Evolutionary conservation across 2,113 vertebrate species (phyloP).

Genomic region (Tympanuchus pallidicinctus): DNA sequence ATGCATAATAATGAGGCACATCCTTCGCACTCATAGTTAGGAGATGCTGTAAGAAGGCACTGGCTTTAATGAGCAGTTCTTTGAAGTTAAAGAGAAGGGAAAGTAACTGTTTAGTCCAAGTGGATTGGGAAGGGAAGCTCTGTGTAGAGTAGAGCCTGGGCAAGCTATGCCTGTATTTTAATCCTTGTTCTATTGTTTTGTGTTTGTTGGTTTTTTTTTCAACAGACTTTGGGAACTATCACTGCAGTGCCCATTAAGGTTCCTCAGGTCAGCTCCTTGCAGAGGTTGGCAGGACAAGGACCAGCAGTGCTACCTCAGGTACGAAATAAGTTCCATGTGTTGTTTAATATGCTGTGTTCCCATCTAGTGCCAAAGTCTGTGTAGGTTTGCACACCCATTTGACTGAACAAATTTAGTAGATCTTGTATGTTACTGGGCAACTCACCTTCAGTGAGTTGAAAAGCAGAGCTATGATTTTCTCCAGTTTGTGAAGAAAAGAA

Average conservation of each 20-base stretch:
- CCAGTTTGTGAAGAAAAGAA: background rate
- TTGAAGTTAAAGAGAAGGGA: background rate
- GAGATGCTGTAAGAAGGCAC: background rate
- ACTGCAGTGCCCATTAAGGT: conserved; percentile 94
- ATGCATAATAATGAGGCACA: background rate
- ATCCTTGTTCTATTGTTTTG: conserved; percentile 40
- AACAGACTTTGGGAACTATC: conserved; percentile 91
- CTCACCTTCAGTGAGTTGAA: background rate
- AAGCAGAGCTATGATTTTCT: background rate
- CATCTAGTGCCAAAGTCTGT: background rate
- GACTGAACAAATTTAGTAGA: background rate
- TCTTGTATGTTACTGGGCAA: background rate
- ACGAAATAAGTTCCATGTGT: conserved; percentile 17
- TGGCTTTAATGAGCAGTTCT: background rate
- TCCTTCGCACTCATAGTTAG: background rate
- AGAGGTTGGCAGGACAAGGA: conserved; percentile 95
- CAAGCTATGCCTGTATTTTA: conserved; percentile 16
- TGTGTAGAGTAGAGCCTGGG: background rate
- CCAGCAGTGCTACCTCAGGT: conserved; percentile 98
- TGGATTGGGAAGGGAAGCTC: background rate
- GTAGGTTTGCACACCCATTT: background rate
- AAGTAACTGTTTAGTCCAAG: background rate
- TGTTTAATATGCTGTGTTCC: background rate
- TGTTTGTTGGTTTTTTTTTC: conserved; percentile 6
- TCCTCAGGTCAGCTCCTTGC: conserved; percentile 98